Evolutionary conservation across 2,797 vertebrate genomes (phyloP).

Genomic region (Apogon hyalosoma): DNA sequence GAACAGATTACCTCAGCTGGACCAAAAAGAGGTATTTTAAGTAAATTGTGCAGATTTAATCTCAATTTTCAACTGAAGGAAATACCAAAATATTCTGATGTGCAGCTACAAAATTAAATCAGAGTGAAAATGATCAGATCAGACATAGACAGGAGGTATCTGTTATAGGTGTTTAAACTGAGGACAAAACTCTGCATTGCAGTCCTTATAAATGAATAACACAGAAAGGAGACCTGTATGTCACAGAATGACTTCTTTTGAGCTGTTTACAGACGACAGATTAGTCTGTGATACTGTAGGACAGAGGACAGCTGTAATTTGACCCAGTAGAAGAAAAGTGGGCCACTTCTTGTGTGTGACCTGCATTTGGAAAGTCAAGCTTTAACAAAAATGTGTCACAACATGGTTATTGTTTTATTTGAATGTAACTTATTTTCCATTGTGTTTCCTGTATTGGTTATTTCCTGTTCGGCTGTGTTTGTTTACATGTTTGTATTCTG

Average conservation of each 20-base stretch:
- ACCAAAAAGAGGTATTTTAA: conserved; percentile 26
- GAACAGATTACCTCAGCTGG: conserved; percentile 3
- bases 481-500: conserved; percentile 79
- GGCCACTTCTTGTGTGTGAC: conserved; percentile 25
- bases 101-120: background rate
- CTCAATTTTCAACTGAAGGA: background rate
- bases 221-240: conserved; percentile 14
- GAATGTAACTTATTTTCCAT: conserved; percentile 76
- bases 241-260: conserved; percentile 10
- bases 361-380: conserved; percentile 37
- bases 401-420: conserved; percentile 59
- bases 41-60: background rate
- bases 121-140: background rate
- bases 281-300: background rate
- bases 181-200: conserved; percentile 16
- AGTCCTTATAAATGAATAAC: conserved; percentile 19
- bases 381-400: conserved; percentile 45
- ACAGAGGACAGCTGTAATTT: conserved; percentile 39
- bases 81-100: conserved; percentile 22
- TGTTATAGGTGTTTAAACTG: background rate
- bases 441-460: conserved; percentile 62
- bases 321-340: conserved; percentile 18
- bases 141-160: background rate
- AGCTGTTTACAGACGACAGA: conserved; percentile 30
- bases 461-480: conserved; percentile 70